A percentile compares a stretch with the other conserved stretches of the same genome.
Evolutionary conservation across 2,888 invertebrate species (phyloP).

Genomic region (Charanyca ferruginea): DNA sequence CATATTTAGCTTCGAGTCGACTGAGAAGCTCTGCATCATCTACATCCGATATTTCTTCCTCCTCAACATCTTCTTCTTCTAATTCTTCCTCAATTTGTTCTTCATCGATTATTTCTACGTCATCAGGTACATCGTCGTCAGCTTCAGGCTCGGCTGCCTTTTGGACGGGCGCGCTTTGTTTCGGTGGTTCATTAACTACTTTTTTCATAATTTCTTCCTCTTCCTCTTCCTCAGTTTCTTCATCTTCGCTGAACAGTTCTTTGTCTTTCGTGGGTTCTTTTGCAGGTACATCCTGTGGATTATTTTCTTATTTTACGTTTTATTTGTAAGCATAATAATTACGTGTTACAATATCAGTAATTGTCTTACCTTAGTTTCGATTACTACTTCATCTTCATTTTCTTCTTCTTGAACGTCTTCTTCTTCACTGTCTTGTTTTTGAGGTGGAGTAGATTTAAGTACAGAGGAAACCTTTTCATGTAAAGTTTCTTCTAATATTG

Average conservation of each 20-base stretch:
- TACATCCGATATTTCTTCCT: slow-evolving; percentile 92
- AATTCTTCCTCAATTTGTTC: slow-evolving; percentile 88
- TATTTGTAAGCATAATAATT: slow-evolving; percentile 20
- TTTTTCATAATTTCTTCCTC: slow-evolving; percentile 77
- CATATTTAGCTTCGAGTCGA: slow-evolving; percentile 94
- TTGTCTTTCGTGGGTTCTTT: slow-evolving; percentile 68
- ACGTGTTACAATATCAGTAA: slow-evolving; percentile 21
- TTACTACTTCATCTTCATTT: slow-evolving; percentile 70
- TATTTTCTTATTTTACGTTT: slow-evolving; percentile 33
- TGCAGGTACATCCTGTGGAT: slow-evolving; percentile 66
- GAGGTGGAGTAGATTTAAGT: slow-evolving; percentile 68
- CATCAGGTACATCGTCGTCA: slow-evolving; percentile 82
- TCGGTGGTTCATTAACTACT: slow-evolving; percentile 74
- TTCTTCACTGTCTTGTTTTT: slow-evolving; percentile 74
- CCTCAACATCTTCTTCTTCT: slow-evolving; percentile 86
- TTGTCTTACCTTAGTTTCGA: slow-evolving; percentile 66
- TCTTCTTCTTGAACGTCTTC: slow-evolving; percentile 75
- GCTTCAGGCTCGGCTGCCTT: slow-evolving; percentile 64
- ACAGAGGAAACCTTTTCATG: slow-evolving; percentile 64
- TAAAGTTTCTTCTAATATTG: slow-evolving; percentile 65
- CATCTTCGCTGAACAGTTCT: slow-evolving; percentile 84
- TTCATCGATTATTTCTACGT: slow-evolving; percentile 87
- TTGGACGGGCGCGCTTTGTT: slow-evolving; percentile 64
- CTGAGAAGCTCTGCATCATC: slow-evolving; percentile 93
- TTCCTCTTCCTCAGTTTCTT: slow-evolving; percentile 75